phyloP scores from a whole-genome alignment of 2,888 invertebrate genomes.

The Amblyjoppa fuscipennis region DNA sequence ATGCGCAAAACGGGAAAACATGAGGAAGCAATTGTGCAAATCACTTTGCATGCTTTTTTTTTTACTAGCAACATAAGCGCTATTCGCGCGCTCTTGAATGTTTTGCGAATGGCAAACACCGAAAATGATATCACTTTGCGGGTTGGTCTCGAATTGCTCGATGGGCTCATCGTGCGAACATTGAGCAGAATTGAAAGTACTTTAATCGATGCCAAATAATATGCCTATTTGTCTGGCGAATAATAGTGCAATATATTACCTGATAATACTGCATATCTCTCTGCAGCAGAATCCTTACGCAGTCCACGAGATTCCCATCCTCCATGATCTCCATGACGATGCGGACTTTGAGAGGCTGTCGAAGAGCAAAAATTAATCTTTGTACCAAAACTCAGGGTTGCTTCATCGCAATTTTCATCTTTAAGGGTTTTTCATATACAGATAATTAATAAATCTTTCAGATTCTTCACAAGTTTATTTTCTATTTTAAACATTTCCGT shows the following conservation, averaged over 20 bases:
- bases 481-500: background rate
- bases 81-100: too few relatives aligned
- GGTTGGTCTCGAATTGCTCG: background rate
- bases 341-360: slow-evolving; percentile 14
- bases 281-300: slow-evolving; percentile 93
- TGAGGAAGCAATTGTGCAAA: too few relatives aligned
- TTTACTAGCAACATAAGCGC: background rate
- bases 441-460: background rate
- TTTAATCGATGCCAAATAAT: background rate
- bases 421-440: background rate
- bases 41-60: background rate
- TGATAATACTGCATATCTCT: slow-evolving; percentile 94
- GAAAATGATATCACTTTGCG: too few relatives aligned
- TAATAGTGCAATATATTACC: slow-evolving; percentile 84
- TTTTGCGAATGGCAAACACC: too few relatives aligned
- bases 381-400: background rate
- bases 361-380: slow-evolving; percentile 51
- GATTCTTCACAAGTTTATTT: background rate
- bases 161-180: background rate
- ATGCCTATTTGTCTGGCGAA: background rate
- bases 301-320: slow-evolving; percentile 95
- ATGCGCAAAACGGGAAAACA: too few relatives aligned
- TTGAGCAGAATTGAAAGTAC: background rate
- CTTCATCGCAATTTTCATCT: too few relatives aligned
- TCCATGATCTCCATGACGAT: slow-evolving; percentile 93